phyloP scores from a whole-genome alignment of 2,113 vertebrate species.

The Cololabis saira region DNA sequence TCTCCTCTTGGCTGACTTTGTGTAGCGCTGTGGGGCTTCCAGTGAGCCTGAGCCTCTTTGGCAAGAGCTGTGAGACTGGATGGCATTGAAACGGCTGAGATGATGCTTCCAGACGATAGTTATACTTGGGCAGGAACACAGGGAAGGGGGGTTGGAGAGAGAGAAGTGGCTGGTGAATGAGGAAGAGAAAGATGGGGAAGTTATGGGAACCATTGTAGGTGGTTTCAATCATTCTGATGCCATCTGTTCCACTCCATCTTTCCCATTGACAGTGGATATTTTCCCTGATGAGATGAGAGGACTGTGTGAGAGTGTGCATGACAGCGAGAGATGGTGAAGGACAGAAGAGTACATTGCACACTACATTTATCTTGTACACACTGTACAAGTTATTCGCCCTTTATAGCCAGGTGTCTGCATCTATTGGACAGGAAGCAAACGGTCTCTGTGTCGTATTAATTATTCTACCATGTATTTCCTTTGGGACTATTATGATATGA shows the following conservation, averaged over 20 bases:
- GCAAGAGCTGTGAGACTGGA: conserved; percentile 55
- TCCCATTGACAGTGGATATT: conserved; percentile 65
- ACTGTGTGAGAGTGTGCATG: conserved; percentile 20
- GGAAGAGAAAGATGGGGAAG: conserved; percentile 37
- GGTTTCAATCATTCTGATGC: conserved; percentile 74
- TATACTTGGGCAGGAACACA: conserved; percentile 24
- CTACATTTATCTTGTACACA: conserved; percentile 22
- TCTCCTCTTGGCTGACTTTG: conserved; percentile 75
- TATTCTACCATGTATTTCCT: no score
- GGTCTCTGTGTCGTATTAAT: neutral
- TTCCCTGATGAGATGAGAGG: conserved; percentile 58
- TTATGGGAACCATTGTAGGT: conserved; percentile 73
- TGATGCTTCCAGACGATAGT: conserved; percentile 45
- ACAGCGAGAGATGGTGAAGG: conserved; percentile 43
- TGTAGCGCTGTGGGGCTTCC: conserved; percentile 59
- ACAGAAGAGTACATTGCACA: conserved; percentile 17
- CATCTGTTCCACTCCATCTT: conserved; percentile 77
- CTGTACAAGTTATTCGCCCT: conserved; percentile 9
- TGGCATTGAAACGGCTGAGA: conserved; percentile 51
- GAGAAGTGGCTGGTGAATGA: conserved; percentile 9
- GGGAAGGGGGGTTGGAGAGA: conserved; percentile 15
- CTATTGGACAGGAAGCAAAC: neutral
- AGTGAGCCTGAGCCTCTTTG: conserved; percentile 66
- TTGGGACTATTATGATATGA: no score
- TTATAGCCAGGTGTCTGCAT: neutral